A percentile compares a stretch with the other conserved stretches of the same genome.
Evolutionary conservation across 2,113 vertebrate species (phyloP).

Genomic region (Pelodiscus sinensis): DNA sequence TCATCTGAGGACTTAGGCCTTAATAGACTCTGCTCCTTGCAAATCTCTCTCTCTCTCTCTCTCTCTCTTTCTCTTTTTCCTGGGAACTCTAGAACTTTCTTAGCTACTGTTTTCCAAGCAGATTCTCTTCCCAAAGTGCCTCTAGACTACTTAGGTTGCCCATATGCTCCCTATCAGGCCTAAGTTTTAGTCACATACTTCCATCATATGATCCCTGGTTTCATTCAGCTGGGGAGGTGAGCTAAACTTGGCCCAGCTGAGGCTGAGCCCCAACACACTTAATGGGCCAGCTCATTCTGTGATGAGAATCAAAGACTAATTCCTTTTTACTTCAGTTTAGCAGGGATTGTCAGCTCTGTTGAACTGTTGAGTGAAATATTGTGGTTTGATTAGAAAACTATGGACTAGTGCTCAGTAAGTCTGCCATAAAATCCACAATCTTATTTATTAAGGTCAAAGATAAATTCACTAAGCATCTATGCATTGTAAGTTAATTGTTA

Average conservation of each 20-base stretch:
- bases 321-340: background rate
- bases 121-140: background rate
- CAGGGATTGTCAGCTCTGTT: background rate
- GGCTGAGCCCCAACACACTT: background rate
- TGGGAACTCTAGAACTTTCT: background rate
- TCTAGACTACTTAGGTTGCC: background rate
- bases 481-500: background rate
- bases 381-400: background rate
- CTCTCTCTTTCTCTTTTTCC: background rate
- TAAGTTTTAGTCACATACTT: background rate
- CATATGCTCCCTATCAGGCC: background rate
- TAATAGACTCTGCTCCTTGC: background rate
- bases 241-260: background rate
- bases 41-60: background rate
- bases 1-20: background rate
- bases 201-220: background rate
- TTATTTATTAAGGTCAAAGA: background rate
- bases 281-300: rapidly evolving
- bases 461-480: background rate
- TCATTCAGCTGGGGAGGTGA: background rate
- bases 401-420: background rate
- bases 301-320: rapidly evolving
- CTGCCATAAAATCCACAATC: background rate
- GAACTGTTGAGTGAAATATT: rapidly evolving
- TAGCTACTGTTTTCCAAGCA: background rate